Evolutionary conservation across 2,113 vertebrate species (phyloP).

Genomic region (Leptodactylus fuscus): DNA sequence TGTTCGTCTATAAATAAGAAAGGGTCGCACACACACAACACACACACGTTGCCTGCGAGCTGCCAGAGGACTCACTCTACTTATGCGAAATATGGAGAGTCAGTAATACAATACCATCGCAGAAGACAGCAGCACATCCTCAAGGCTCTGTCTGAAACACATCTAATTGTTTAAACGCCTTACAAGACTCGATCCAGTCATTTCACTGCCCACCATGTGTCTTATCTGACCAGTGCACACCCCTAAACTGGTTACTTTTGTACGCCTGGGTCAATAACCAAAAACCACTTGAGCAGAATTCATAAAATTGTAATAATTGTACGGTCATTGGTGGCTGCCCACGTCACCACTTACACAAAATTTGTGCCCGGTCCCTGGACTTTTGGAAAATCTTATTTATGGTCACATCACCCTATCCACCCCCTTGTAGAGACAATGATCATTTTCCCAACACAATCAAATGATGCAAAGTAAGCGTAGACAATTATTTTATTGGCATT

Average conservation of each 20-base stretch:
- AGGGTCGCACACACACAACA: background rate
- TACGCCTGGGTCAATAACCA: too few species aligned
- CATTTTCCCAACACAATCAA: too few species aligned
- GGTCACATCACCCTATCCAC: background rate
- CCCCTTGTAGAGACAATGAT: background rate
- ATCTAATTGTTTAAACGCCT: constrained; percentile 3
- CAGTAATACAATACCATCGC: background rate
- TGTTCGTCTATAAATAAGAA: constrained; percentile 46
- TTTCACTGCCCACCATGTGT: too few species aligned
- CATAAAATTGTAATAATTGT: too few species aligned
- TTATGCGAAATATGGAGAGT: background rate
- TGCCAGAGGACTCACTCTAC: background rate
- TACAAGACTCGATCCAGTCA: background rate
- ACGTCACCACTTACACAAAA: too few species aligned
- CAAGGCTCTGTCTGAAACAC: background rate
- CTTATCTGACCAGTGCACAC: background rate
- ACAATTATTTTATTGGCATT: too few species aligned
- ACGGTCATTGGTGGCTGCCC: too few species aligned
- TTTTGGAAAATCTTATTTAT: too few species aligned
- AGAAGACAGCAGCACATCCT: constrained; percentile 14
- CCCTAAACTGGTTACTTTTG: too few species aligned
- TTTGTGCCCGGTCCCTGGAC: background rate
- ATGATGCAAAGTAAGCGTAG: too few species aligned
- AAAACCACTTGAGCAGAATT: too few species aligned
- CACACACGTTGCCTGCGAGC: constrained; percentile 16